These are phyloP conservation scores for Ectemnius continuus DNA, from an alignment of 2,888 invertebrate genomes.

Conservation along the genomic window DNA sequence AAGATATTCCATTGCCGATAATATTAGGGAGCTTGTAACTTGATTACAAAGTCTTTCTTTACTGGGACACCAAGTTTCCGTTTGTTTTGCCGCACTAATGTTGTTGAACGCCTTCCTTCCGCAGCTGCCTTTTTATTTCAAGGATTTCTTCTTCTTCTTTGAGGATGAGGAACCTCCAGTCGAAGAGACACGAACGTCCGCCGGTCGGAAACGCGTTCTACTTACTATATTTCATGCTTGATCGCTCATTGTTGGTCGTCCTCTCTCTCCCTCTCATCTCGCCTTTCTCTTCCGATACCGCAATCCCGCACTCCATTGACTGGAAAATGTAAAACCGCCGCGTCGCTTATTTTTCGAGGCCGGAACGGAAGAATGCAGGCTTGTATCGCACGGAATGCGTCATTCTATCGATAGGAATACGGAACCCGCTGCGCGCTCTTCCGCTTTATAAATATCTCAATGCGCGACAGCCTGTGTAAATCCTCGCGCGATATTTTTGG, in stretches of 20 bases:
- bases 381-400: conserved; percentile 33
- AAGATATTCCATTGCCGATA: neutral
- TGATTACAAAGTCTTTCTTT: neutral
- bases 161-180: too few relatives aligned
- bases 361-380: conserved; percentile 43
- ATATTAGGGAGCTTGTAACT: neutral
- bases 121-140: too few relatives aligned
- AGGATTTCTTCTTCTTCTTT: too few relatives aligned
- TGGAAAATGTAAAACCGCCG: conserved; percentile 42
- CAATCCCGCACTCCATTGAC: conserved; percentile 53
- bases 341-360: conserved; percentile 49
- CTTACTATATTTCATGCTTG: conserved; percentile 19
- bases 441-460: too few relatives aligned
- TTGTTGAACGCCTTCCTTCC: too few relatives aligned
- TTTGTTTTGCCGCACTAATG: too few relatives aligned
- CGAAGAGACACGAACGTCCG: too few relatives aligned
- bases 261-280: conserved; percentile 21
- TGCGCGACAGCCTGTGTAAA: conserved; percentile 12
- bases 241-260: conserved; percentile 25
- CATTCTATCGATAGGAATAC: conserved; percentile 46
- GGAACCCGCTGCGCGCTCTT: conserved; percentile 24
- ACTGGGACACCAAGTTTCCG: too few relatives aligned
- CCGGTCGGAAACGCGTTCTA: conserved; percentile 7
- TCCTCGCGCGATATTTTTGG: conserved; percentile 2
- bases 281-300: conserved; percentile 25